phyloP scores from a whole-genome alignment of 2,113 vertebrate genomes.

The Ranitomeya imitator region DNA sequence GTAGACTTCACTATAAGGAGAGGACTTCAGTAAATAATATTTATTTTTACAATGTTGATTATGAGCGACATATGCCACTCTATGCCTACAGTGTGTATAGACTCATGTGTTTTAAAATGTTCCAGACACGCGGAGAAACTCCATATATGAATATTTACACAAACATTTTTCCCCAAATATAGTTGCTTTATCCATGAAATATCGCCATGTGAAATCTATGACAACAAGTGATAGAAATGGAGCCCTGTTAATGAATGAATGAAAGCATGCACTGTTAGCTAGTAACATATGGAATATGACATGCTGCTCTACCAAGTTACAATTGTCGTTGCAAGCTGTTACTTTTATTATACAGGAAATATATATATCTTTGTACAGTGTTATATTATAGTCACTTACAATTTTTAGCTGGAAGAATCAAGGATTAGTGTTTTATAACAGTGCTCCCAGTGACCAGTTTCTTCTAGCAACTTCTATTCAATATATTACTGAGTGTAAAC shows the following conservation, averaged over 20 bases:
- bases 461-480: neutral
- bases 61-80: too few species aligned
- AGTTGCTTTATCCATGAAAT: neutral
- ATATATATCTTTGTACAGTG: too few species aligned
- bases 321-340: neutral
- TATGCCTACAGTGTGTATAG: neutral
- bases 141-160: neutral
- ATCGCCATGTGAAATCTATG: neutral
- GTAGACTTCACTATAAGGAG: too few species aligned
- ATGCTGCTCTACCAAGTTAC: neutral
- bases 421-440: neutral
- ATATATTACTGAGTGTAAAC: neutral
- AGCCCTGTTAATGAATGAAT: neutral
- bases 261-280: neutral
- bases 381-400: neutral
- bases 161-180: neutral
- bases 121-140: neutral
- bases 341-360: neutral
- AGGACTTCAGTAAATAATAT: too few species aligned
- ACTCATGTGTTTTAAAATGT: neutral
- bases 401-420: neutral
- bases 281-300: neutral
- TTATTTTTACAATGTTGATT: too few species aligned
- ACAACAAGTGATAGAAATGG: neutral
- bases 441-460: slow-evolving; percentile 2